Evolutionary conservation across 2,797 vertebrate species (phyloP), one percentile per base, ranked within the genome.

Genomic region (Masticophis lateralis): DNA sequence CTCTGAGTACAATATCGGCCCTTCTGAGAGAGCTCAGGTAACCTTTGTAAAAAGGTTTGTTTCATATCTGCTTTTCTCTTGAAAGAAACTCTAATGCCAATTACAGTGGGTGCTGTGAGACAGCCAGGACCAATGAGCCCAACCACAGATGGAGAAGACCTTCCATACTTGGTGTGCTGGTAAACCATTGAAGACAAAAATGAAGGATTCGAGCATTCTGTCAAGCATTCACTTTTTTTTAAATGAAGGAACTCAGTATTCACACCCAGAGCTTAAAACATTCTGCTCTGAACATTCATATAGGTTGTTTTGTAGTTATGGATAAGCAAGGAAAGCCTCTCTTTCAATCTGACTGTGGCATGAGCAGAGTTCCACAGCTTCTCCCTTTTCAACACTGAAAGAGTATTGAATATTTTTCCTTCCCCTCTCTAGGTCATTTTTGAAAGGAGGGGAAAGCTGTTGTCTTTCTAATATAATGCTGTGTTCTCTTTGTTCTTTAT

Each of bases 21-120:
- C 99, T 99, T 96, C 98, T 99, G 97, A 98, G 99, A 97, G 99
- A 99, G 98, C 99, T 99, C 99, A 99, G 99, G 99, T 99, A 97
- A 94, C 11, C 0, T 92, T 22, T 37, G 37, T 37, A 37, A 37
- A 37, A 37, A 37, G 37, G 37, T 37, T 37, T 51, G 7, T 94
- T 69, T n/a, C 92, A 88, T 93, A 0, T 89, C 92, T 87, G 27
- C 57, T 96, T 96, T 74, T 51, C 43, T n/a, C 95, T 92, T 32
- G 94, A 96, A 94, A 86, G 94, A 96, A 96, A 90, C 90, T 92
- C 53, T 87, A 43, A 91, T 79, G 91, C 51, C 89, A 89, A 43
- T 27, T 57, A 25, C 10, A 66, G 63, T 89, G 89, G 93, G 14
- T 0, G 90, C 95, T 95, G 95, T 95, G 95, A 96, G 92, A 91